Percentiles rank a stretch among this genome's conserved stretches.
Conservation (phyloP, 2,797 vertebrate genomes). For the Phoebastria nigripes region DNA sequence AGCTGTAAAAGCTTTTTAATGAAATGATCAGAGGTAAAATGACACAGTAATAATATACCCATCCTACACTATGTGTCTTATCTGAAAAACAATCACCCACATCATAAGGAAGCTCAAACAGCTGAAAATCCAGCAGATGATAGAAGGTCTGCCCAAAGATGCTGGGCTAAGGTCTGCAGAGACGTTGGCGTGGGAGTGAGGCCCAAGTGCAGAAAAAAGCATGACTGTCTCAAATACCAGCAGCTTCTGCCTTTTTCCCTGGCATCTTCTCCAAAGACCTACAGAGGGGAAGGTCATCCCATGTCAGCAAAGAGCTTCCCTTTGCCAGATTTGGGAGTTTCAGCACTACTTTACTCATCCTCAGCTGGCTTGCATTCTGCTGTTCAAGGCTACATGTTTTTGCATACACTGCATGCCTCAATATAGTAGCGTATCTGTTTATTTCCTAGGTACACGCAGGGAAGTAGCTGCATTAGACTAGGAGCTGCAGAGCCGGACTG, state of each 20-base stretch:
- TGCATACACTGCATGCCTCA: accelerated
- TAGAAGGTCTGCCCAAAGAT: neutral
- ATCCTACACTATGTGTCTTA: conserved; percentile 43
- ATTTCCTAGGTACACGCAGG: neutral
- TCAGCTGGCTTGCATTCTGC: neutral
- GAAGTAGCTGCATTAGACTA: neutral
- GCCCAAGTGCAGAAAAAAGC: neutral
- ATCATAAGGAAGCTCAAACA: conserved; percentile 36
- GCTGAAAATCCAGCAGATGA: conserved; percentile 8
- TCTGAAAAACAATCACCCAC: conserved; percentile 40
- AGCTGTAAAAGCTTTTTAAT: conserved; percentile 5
- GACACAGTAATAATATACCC: conserved; percentile 19
- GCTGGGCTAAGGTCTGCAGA: neutral
- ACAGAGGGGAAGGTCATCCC: neutral
- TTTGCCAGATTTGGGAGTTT: neutral
- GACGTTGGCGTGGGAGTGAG: neutral
- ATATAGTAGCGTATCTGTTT: accelerated
- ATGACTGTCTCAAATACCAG: neutral
- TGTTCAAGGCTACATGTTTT: neutral
- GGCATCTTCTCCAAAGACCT: neutral
- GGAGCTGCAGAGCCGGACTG: neutral
- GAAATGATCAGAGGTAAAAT: conserved; percentile 36
- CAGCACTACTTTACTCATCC: neutral
- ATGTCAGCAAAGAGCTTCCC: neutral
- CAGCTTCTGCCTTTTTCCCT: neutral